These are phyloP conservation scores for Amazona guildingii DNA, from an alignment of 2,113 vertebrate species.

Conservation along the genomic window DNA sequence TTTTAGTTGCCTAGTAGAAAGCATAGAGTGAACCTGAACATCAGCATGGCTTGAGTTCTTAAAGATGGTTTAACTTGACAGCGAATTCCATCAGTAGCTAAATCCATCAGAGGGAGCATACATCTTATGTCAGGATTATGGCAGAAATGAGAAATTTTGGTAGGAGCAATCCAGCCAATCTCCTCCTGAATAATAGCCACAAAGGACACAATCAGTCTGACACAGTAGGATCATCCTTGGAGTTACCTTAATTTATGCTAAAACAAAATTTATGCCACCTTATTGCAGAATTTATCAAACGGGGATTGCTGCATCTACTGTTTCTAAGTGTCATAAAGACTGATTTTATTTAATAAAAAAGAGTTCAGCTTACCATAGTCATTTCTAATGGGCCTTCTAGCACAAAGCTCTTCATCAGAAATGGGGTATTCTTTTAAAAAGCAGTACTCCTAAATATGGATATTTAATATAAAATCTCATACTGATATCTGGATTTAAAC, in stretches of 20 bases:
- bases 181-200: neutral
- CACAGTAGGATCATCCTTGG: neutral
- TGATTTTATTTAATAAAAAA: neutral
- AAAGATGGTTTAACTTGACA: neutral
- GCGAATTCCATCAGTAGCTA: neutral
- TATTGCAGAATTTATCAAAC: neutral
- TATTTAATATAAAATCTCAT: neutral
- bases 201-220: neutral
- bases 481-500: neutral
- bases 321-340: neutral
- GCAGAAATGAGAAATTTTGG: neutral
- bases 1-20: neutral
- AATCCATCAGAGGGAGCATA: neutral
- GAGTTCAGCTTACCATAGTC: neutral
- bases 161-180: neutral
- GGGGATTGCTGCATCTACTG: neutral
- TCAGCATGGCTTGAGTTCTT: neutral
- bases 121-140: neutral
- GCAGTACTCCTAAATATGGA: neutral
- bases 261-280: neutral
- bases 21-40: neutral
- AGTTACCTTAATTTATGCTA: neutral
- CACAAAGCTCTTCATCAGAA: neutral
- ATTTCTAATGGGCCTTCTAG: neutral
- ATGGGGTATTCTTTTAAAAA: neutral